Evolutionary conservation across 2,888 invertebrate genomes (phyloP), one percentile per base, ranked within the genome.

Genomic region (Thereva unica): DNA sequence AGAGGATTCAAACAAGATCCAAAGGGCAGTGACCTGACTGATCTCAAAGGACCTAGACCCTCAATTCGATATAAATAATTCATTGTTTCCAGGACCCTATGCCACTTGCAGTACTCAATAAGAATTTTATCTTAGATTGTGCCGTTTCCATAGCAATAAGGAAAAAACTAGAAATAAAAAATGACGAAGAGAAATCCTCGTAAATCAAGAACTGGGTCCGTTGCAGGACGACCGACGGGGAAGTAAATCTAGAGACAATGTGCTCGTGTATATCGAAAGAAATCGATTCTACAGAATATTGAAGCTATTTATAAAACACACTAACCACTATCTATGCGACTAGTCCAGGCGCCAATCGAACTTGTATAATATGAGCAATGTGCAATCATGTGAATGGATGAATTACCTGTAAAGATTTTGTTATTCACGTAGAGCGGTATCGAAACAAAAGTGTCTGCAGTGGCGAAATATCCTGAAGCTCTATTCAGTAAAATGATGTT

Each of bases 191-290:
- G 10, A 61, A 61, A 23, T 23, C 23, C 23, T 23, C 23, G 23
- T 61, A 61, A 61, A 61, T 61, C 61, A 61, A 4, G 42, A 34
- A n/a, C 9, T 35, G 8, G 40, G 47, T 12, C 59, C 10, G 34
- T 23, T 61, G 40, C 61, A 50, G 57, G 49, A 64, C 56, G 64
- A 38, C 23, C 23, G 23, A 23, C 23, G 23, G 23, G 12, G 6
- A 68, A 65, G 65, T 59, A 65, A 68, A 65, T 68, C 47, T 59
- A 65, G 65, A 68, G 65, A 68, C 68, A 68, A 68, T 65, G 68
- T 68, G 59, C 54, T 37, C 59, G 65, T 53, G 54, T 65, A 54
- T 64, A 65, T 68, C 54, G 59, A 41, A 64, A 45, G 37, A 35
- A 61, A 68, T 68, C 68, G 68, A 68, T 68, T 68, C 40, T 44